A percentile compares a stretch with the other conserved stretches of the same genome.
Evolutionary conservation across 2,797 vertebrate genomes (phyloP).

Genomic region (Nyctalus aviator): DNA sequence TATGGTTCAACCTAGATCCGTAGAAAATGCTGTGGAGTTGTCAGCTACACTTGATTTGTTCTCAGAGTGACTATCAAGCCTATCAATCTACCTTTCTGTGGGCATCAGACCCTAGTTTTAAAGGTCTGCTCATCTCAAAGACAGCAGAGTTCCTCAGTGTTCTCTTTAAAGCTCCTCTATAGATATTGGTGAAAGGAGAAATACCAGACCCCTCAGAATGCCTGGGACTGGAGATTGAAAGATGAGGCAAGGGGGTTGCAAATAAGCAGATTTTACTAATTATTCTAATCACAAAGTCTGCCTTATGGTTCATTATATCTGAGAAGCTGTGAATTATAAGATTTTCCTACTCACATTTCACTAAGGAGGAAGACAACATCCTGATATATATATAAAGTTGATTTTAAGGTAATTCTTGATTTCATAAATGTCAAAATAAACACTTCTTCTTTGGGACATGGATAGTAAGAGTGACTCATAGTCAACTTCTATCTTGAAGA

Average conservation of each 20-base stretch:
- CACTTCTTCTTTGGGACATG: not conserved
- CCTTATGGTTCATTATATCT: not conserved
- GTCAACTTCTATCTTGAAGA: not conserved
- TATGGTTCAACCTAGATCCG: not conserved
- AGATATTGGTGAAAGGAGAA: not conserved
- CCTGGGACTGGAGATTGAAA: not conserved
- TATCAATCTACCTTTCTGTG: not conserved
- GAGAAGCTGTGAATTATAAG: not conserved
- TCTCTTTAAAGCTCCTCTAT: not conserved
- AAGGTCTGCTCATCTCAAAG: not conserved
- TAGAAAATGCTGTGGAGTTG: not conserved
- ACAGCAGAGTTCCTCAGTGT: not conserved
- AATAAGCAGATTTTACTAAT: not conserved
- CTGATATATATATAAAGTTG: not conserved
- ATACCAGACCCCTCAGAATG: not conserved
- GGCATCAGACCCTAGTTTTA: not conserved
- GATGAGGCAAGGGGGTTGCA: fast-evolving
- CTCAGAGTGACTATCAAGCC: not conserved
- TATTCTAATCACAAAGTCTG: not conserved
- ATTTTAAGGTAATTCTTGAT: not conserved
- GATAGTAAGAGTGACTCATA: not conserved
- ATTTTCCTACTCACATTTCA: not conserved
- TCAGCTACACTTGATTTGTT: not conserved
- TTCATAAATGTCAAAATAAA: slow-evolving; percentile 11
- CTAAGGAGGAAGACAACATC: not conserved